phyloP scores from a whole-genome alignment of 2,888 invertebrate species.

The Sclerodermus sp. region DNA sequence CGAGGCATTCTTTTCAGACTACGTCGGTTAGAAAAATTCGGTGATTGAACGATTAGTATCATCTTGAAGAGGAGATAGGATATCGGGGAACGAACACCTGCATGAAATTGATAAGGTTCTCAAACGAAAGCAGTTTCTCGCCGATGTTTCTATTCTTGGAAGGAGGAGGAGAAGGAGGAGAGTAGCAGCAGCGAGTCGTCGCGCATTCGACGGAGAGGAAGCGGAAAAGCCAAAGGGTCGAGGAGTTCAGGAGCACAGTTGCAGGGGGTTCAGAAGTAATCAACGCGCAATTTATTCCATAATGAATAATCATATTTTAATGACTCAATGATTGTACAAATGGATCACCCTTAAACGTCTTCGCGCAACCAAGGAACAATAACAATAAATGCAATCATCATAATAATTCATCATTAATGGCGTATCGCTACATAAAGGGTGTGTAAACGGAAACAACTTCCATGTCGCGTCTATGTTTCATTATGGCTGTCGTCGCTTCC shows the following conservation, averaged over 20 bases:
- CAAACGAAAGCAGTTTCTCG: slow-evolving; percentile 6
- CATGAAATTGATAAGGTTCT: slow-evolving; percentile 8
- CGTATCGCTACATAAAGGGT: slow-evolving; percentile 22
- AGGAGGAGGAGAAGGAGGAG: too few relatives aligned
- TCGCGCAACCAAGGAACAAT: slow-evolving; percentile 54
- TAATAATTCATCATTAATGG: slow-evolving; percentile 39
- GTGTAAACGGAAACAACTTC: slow-evolving; percentile 23
- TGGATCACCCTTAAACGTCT: slow-evolving; percentile 54
- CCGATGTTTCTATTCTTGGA: not conserved
- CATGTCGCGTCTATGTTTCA: slow-evolving; percentile 7
- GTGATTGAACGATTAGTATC: too few relatives aligned
- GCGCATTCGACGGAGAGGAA: too few relatives aligned
- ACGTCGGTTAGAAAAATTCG: too few relatives aligned
- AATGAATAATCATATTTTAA: slow-evolving; percentile 58
- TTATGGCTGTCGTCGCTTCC: too few relatives aligned
- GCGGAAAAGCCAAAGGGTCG: too few relatives aligned
- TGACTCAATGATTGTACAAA: slow-evolving; percentile 58
- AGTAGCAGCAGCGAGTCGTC: too few relatives aligned
- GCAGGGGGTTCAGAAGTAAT: too few relatives aligned
- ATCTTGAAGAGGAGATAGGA: too few relatives aligned
- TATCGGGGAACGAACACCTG: not conserved
- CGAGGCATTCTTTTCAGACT: too few relatives aligned
- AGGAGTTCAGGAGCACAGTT: too few relatives aligned
- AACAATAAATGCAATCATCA: slow-evolving; percentile 53
- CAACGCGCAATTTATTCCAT: slow-evolving; percentile 24